A percentile compares a stretch with the other conserved stretches of the same genome.
phyloP scores from a whole-genome alignment of 2,113 vertebrate species.

The Raja brachyura region DNA sequence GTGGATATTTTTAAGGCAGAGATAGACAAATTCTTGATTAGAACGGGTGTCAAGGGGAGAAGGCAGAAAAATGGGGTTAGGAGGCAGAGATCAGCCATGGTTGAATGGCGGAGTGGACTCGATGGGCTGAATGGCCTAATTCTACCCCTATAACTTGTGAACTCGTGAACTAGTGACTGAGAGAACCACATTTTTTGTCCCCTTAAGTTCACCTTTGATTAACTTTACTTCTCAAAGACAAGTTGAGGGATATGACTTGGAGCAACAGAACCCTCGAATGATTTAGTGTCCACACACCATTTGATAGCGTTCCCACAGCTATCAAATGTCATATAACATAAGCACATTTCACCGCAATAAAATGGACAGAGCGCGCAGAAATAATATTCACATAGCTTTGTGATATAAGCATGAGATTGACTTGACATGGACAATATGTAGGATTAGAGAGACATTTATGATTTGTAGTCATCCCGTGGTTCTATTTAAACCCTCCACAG shows the following conservation, averaged over 20 bases:
- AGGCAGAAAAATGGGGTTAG: too few relatives aligned
- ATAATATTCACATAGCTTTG: background rate
- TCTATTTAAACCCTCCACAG: background rate
- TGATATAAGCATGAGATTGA: conserved; percentile 9
- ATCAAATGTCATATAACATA: background rate
- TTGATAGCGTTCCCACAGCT: conserved; percentile 6
- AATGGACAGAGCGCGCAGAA: background rate
- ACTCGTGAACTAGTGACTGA: background rate
- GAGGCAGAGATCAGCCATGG: too few relatives aligned
- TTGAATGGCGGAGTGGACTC: too few relatives aligned
- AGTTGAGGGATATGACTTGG: background rate
- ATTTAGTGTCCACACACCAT: background rate
- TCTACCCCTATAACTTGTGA: too few relatives aligned
- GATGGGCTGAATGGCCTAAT: too few relatives aligned
- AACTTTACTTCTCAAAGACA: background rate
- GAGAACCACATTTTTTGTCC: background rate
- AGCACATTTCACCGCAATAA: background rate
- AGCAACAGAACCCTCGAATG: background rate
- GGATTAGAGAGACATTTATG: background rate
- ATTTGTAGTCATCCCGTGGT: background rate
- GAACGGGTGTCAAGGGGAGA: too few relatives aligned
- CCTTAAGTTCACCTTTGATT: background rate
- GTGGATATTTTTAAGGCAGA: too few relatives aligned
- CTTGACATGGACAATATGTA: background rate
- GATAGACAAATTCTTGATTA: too few relatives aligned